Evolutionary conservation across 1,140 invertebrate species (phyloP).

Genomic region (Vanessa atalanta): DNA sequence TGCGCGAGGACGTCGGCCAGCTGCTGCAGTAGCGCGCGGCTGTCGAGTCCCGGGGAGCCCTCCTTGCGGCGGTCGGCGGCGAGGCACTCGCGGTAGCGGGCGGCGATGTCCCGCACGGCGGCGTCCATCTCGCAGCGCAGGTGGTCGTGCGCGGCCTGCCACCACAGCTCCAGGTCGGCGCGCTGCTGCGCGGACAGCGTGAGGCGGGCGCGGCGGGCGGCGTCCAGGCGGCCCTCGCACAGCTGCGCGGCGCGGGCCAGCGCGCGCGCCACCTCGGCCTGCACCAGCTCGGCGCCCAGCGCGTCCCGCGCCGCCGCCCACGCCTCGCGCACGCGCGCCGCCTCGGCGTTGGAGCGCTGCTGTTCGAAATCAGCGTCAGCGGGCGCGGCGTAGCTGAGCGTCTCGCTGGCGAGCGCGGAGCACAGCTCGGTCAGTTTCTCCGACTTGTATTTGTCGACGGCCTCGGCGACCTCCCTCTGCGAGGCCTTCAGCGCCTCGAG

Average conservation of each 20-base stretch:
- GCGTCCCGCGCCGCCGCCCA: slow-evolving; percentile 86
- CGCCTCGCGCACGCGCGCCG: slow-evolving; percentile 82
- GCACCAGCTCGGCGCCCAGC: slow-evolving; percentile 86
- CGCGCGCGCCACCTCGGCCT: slow-evolving; percentile 87
- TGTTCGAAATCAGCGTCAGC: slow-evolving; percentile 62
- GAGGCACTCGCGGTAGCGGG: slow-evolving; percentile 83
- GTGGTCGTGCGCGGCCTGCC: slow-evolving; percentile 85
- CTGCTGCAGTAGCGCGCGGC: slow-evolving; percentile 83
- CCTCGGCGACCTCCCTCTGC: slow-evolving; percentile 82
- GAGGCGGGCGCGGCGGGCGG: slow-evolving; percentile 75
- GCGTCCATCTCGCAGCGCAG: slow-evolving; percentile 86
- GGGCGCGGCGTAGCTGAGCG: slow-evolving; percentile 81
- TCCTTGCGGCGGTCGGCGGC: slow-evolving; percentile 69
- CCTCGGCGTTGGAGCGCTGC: slow-evolving; percentile 64
- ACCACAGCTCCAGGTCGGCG: slow-evolving; percentile 85
- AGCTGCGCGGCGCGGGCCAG: slow-evolving; percentile 84
- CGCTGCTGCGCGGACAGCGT: slow-evolving; percentile 83
- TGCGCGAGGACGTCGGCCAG: slow-evolving; percentile 89
- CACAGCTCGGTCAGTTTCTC: slow-evolving; percentile 86
- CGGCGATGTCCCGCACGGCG: slow-evolving; percentile 84
- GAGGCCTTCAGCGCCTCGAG: slow-evolving; percentile 83
- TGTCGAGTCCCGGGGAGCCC: slow-evolving; percentile 64
- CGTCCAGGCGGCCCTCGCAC: slow-evolving; percentile 82
- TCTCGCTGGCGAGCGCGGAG: slow-evolving; percentile 84
- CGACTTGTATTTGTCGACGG: slow-evolving; percentile 84